phyloP scores from a whole-genome alignment of 30 jellyfish, hydroid and myxozoan species.

The Rhopilema esculentum region DNA sequence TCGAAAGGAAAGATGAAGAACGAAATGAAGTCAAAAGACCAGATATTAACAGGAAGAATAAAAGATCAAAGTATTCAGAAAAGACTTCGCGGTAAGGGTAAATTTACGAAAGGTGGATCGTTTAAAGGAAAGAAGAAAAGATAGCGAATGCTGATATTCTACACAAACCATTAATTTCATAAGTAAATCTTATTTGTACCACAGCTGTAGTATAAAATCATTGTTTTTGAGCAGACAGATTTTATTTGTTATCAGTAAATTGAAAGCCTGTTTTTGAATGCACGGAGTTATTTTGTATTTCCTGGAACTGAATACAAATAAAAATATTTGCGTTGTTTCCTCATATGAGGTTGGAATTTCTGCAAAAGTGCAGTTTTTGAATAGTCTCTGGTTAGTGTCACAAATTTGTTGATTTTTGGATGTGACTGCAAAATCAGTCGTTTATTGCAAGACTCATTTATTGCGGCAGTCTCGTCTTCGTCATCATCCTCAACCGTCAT shows the following conservation, averaged over 20 bases:
- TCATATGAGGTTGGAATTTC: too few species aligned
- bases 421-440: background rate
- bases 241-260: too few species aligned
- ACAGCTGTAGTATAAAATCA: too few species aligned
- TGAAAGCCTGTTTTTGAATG: background rate
- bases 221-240: background rate
- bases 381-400: background rate
- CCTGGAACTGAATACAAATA: background rate
- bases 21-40: slow-evolving; percentile 83
- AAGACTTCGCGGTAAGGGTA: slow-evolving; percentile 27
- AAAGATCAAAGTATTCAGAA: slow-evolving; percentile 45
- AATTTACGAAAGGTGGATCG: slow-evolving; percentile 16
- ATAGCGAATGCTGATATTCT: background rate
- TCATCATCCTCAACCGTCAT: too few species aligned
- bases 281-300: background rate
- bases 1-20: slow-evolving; percentile 20
- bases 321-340: too few species aligned
- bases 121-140: slow-evolving; percentile 3
- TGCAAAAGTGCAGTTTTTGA: too few species aligned
- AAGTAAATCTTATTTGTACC: background rate
- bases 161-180: background rate
- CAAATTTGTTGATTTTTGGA: background rate
- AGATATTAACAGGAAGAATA: slow-evolving; percentile 72
- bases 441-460: background rate
- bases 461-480: background rate